phyloP scores from a whole-genome alignment of 2,888 invertebrate genomes.

The Noctua pronuba region DNA sequence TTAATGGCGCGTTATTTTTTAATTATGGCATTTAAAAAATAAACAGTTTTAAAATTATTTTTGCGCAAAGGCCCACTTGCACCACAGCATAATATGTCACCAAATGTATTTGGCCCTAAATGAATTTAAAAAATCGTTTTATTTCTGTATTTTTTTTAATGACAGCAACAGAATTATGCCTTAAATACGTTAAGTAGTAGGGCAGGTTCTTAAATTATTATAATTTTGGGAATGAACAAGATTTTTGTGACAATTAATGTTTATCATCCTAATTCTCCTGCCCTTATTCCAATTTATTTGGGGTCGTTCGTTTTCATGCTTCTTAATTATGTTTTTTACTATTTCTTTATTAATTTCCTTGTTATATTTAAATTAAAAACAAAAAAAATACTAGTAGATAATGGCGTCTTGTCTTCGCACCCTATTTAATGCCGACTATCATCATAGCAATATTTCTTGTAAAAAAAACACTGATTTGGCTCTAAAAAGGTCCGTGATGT shows the following conservation, averaged over 20 bases:
- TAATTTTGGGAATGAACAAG: not conserved
- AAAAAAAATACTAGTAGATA: not conserved
- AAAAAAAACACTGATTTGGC: constrained; percentile 57
- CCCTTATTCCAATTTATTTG: not conserved
- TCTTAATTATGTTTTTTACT: no score
- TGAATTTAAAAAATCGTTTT: not conserved
- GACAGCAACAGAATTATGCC: not conserved
- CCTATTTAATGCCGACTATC: constrained; percentile 43
- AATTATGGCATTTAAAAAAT: not conserved
- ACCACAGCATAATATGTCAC: not conserved
- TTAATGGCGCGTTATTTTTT: not conserved
- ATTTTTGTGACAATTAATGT: not conserved
- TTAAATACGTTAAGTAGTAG: not conserved
- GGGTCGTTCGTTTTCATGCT: not conserved
- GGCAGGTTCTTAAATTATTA: not conserved
- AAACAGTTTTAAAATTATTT: not conserved
- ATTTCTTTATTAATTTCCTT: not conserved
- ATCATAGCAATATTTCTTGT: constrained; percentile 72
- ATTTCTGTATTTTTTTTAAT: not conserved
- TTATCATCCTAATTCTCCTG: not conserved
- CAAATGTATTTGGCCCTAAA: not conserved
- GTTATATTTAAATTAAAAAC: not conserved
- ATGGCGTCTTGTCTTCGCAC: not conserved
- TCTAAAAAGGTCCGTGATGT: constrained; percentile 62
- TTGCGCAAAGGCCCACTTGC: not conserved